phyloP scores from a whole-genome alignment of 2,113 vertebrate genomes.

The Macrotis lagotis region DNA sequence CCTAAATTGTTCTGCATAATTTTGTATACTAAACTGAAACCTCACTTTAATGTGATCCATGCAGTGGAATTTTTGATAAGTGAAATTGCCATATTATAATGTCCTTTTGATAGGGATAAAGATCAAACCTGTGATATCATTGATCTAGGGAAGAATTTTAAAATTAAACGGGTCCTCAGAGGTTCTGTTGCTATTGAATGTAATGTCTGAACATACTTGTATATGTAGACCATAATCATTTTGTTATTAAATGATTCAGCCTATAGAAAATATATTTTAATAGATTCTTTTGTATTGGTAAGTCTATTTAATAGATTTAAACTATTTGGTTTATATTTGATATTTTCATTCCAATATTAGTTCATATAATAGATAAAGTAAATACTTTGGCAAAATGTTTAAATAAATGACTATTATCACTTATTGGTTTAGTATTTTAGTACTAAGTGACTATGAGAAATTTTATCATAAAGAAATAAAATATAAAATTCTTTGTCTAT shows the following conservation, averaged over 20 bases:
- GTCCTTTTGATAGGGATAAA: neutral
- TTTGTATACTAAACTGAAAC: neutral
- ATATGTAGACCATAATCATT: neutral
- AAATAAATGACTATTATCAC: constrained; percentile 35
- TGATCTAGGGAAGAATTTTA: neutral
- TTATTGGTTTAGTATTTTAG: neutral
- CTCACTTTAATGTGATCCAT: neutral
- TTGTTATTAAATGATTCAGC: neutral
- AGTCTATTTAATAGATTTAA: constrained; percentile 35
- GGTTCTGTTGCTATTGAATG: neutral
- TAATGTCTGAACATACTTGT: neutral
- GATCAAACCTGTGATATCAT: neutral
- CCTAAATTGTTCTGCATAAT: neutral
- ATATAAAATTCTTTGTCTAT: constrained; percentile 12
- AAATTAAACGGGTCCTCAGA: neutral
- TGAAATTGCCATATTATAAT: neutral
- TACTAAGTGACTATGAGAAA: constrained; percentile 25
- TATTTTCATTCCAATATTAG: constrained; percentile 35
- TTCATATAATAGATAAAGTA: constrained; percentile 41
- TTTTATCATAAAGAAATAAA: constrained; percentile 22
- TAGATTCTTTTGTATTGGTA: neutral
- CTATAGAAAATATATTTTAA: constrained; percentile 12
- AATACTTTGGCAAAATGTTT: constrained; percentile 7
- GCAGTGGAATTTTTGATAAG: neutral
- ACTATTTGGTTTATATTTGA: constrained; percentile 53